Evolutionary conservation across 2,888 invertebrate genomes (phyloP), one percentile per base, ranked within the genome.

Genomic region (Atrina japonica): DNA sequence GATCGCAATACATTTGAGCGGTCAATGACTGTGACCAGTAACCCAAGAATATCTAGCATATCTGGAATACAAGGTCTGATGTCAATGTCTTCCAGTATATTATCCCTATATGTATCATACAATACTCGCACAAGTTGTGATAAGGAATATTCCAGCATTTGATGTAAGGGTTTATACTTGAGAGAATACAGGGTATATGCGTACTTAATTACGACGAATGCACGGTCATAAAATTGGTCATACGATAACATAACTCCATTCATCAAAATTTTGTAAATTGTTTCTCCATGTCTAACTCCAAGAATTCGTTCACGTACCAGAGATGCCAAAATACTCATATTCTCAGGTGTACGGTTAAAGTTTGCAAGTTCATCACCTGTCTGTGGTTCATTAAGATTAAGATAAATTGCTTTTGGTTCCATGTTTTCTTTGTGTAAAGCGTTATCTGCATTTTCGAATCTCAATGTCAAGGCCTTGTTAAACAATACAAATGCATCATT

Each of bases 171-270:
- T 16, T n/a, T 30, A 14, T 66, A 43, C 40, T 66, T 66, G 21
- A 50, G 45, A 11, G 30, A 16, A 23, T 58, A 18, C 50, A 58
- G 18, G 1, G 45, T 45, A 25, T 40, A 66, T 1, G 63, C 67
- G 35, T 63, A 72, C 30, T 50, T 35, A n/a, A 67, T 21, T 5
- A 67, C 58, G 21, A 47, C 41, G n/a, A 67, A 56, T 23, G 71
- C 47, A 18, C 61, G 45, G 18, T 49, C 56, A 14, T 56, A 61
- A n/a, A 41, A n/a, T 14, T 56, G 40, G 11, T 66, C 55, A 25
- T 53, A 43, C 1, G 63, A 29, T 47, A 55, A 47, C 16, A 41
- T 35, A 9, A 64, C 58, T 3, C 64, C 69, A 21, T 64, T 41
- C 40, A 56, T 11, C 27, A 69, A 49, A 6, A 69, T 25, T 25